A percentile compares a stretch with the other conserved stretches of the same genome.
phyloP scores from a whole-genome alignment of 2,797 vertebrate species.

The Acrossocheilus fasciatus region DNA sequence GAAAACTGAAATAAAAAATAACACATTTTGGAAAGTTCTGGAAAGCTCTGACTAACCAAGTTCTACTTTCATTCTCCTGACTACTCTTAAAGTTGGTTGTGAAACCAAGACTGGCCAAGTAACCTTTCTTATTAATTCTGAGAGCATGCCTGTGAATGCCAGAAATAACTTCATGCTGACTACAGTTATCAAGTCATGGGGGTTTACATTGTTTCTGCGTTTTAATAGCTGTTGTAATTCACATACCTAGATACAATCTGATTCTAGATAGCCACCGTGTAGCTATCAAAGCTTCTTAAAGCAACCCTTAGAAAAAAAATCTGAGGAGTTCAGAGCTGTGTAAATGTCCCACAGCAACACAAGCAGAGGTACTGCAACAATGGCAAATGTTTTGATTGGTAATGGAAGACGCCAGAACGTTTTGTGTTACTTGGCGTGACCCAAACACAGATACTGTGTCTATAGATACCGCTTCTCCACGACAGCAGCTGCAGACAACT shows the following conservation, averaged over 20 bases:
- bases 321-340: background rate
- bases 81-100: background rate
- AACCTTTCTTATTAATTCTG: background rate
- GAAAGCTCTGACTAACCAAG: background rate
- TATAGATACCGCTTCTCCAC: background rate
- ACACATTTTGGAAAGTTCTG: background rate
- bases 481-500: background rate
- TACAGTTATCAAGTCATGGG: background rate
- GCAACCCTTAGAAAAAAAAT: background rate
- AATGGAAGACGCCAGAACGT: background rate
- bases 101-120: background rate
- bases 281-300: background rate
- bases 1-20: background rate
- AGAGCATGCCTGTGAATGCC: background rate
- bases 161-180: background rate
- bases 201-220: background rate
- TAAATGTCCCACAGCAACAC: background rate
- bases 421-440: background rate
- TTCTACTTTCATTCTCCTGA: background rate
- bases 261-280: background rate
- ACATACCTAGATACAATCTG: background rate
- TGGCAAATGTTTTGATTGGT: background rate
- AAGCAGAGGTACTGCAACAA: background rate
- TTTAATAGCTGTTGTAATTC: slow-evolving; percentile 1
- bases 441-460: background rate